Base-by-base conservation (phyloP, 1,140 invertebrate genomes). In the Heliconius eleuchia region DNA sequence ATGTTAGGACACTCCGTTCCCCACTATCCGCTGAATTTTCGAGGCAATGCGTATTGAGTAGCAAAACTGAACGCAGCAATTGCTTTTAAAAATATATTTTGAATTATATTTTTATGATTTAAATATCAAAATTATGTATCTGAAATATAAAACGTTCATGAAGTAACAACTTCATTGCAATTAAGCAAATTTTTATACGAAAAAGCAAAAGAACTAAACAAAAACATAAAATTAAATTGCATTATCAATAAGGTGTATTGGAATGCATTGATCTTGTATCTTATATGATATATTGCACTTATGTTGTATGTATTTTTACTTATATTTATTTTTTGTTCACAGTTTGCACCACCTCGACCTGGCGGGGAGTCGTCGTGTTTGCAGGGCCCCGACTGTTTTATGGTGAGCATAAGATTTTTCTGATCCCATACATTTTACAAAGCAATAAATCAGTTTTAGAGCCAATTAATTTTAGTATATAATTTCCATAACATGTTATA, bases 301-400 rank as follows among this genome's bases (percentile, higher is more conserved):
- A 23, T 23, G 6, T 23, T 57, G 19, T 57, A 23, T 57, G 55
- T 57, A 57, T 11, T 57, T 57, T 57, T 57, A 57, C 55, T 79
- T 73, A 79, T 79, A 79, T 39, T 37, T 78, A 80, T 85, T 83
- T 77, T 90, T 94, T 92, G 90, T 92, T 95, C 95, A 80, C 95
- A 96, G 95, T 96, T 96, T 81, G 94, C 86, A 90, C 90, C 88
- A 92, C 94, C 89, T 76, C 85, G 95, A 86, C 87, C 95, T 92
- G 91, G 95, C 85, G 95, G 95, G 88, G 95, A 96, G 92, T 95
- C 95, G 70, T 95, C 95, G 87, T 96, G 96, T 90, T 94, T 96
- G 87, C 96, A 96, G 87, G 95, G 95, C 87, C 95, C 96, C 78
- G 96, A 96, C 92, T 96, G 96, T 89, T 96, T 96, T 93, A 96